phyloP scores from a whole-genome alignment of 2,113 vertebrate genomes.

The Panthera uncia region DNA sequence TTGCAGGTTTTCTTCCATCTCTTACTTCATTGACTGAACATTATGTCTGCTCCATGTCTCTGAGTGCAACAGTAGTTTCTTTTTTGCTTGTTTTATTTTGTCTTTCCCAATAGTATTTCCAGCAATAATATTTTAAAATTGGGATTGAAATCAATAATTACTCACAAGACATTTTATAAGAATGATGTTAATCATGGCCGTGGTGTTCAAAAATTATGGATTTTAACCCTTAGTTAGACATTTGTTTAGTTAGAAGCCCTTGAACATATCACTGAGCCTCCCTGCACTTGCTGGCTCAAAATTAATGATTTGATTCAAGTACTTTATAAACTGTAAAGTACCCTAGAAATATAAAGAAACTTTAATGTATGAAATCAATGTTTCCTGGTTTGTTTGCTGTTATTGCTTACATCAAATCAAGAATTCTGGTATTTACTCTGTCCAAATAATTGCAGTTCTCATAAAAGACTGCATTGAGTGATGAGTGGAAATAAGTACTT shows the following conservation, averaged over 20 bases:
- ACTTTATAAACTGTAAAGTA: background rate
- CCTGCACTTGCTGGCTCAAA: background rate
- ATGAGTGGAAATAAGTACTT: slow-evolving; percentile 34
- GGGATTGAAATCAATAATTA: background rate
- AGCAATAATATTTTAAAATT: background rate
- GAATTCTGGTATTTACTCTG: background rate
- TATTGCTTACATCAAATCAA: background rate
- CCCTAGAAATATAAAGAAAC: background rate
- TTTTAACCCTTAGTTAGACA: background rate
- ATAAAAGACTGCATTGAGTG: background rate
- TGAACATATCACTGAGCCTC: background rate
- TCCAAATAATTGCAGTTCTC: background rate
- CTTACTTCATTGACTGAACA: background rate
- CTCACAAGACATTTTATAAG: background rate
- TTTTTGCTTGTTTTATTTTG: background rate
- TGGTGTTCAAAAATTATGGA: background rate
- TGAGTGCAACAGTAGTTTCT: background rate
- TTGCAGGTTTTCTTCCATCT: background rate
- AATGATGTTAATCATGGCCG: background rate
- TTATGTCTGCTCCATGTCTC: background rate
- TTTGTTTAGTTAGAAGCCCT: background rate
- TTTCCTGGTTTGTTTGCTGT: background rate
- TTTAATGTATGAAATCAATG: background rate
- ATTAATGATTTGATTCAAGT: background rate
- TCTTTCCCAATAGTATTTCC: background rate